These are phyloP conservation scores for Melipona beecheii DNA, from an alignment of 2,888 invertebrate genomes.

Conservation along the genomic window DNA sequence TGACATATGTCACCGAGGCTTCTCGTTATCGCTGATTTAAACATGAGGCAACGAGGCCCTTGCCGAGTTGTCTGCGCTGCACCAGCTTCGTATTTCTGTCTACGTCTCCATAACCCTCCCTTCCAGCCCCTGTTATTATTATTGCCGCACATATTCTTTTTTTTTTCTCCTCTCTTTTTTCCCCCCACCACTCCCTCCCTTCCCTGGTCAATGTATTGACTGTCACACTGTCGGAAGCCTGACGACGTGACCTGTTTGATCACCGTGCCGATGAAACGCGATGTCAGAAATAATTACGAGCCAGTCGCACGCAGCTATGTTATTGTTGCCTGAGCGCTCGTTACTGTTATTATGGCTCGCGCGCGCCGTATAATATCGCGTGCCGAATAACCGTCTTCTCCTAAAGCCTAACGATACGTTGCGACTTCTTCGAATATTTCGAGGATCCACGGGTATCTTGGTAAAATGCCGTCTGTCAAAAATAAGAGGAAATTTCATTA, in stretches of 20 bases:
- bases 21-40: slow-evolving; percentile 84
- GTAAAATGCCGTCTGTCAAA: neutral
- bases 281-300: slow-evolving; percentile 64
- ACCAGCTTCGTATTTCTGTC: slow-evolving; percentile 75
- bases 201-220: slow-evolving; percentile 58
- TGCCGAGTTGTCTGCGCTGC: slow-evolving; percentile 76
- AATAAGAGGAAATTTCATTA: neutral
- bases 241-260: slow-evolving; percentile 65
- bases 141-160: slow-evolving; percentile 68
- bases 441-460: neutral
- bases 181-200: slow-evolving; percentile 2
- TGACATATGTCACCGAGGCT: slow-evolving; percentile 84
- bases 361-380: slow-evolving; percentile 5
- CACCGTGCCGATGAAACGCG: slow-evolving; percentile 54
- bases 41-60: slow-evolving; percentile 83
- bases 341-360: slow-evolving; percentile 31
- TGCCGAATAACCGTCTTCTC: neutral
- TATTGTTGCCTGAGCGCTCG: slow-evolving; percentile 31
- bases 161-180: neutral
- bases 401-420: neutral
- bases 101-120: slow-evolving; percentile 57
- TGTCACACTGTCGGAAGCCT: slow-evolving; percentile 63
- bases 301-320: slow-evolving; percentile 8
- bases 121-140: slow-evolving; percentile 70
- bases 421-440: neutral